Base-by-base conservation (phyloP, 1,140 invertebrate species). In the Cyphomyrmex costatus region DNA sequence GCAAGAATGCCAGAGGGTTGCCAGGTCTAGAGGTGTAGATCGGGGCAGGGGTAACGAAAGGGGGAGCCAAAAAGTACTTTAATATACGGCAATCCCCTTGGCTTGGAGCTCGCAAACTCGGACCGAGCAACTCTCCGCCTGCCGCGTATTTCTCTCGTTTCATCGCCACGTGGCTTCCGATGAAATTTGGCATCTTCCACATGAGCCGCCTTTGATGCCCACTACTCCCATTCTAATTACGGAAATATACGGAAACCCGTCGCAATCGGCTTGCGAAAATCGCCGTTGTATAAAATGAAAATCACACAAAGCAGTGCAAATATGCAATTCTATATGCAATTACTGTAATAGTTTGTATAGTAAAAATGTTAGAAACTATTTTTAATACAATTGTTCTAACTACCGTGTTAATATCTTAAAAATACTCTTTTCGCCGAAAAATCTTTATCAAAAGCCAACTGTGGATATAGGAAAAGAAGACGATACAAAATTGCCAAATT, bases 71-170 rank as follows among this genome's bases (percentile, higher is more conserved):
- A 94, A 94, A 93, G 93, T 94, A 93, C 93, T 94, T 93, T 93
- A 93, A 94, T 94, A 93, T 92, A 94, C 91, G 87, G 88, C 92
- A 93, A 93, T 94, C 93, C 93, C 92, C 89, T 92, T 92, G 90
- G 90, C 91, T 93, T 88, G 91, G 86, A 93, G 93, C 92, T 93
- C 93, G 71, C 89, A 90, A 93, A 93, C 93, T 94, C 93, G 89
- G 86, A 92, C 92, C 71, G 89, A 91, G 89, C 89, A 60, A 36
- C 82, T 85, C 84, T 88, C 46, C 82, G 76, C 33, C 73, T 70
- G 58, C 88, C 60, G 73, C 86, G 87, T 86, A 79, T 90, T 86
- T 80, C 89, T 86, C 79, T 89, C 85, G 88, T 90, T 46, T 68
- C 80, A 77, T 76, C 61, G 71, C 89, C 85, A 85, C 86, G 92